Percentiles rank a stretch among this genome's conserved stretches.
Evolutionary conservation across 2,113 vertebrate genomes (phyloP).

Genomic region (Isurus oxyrinchus): DNA sequence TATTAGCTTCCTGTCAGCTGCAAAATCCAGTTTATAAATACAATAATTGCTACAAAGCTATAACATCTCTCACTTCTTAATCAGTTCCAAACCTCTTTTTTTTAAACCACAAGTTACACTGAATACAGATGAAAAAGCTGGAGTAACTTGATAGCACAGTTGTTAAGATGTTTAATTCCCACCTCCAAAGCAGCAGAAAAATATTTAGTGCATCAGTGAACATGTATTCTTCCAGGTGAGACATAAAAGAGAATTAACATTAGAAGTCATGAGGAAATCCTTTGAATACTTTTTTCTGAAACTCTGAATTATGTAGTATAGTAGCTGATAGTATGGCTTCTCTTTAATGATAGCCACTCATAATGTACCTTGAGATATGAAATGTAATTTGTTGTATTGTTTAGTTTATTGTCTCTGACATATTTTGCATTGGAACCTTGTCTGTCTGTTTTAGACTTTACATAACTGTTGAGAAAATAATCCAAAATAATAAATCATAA

Average conservation of each 20-base stretch:
- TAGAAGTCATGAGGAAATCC: constrained; percentile 18
- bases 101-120: neutral
- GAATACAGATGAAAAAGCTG: constrained; percentile 8
- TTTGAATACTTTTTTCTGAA: constrained; percentile 5
- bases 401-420: neutral
- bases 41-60: constrained; percentile 30
- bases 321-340: neutral
- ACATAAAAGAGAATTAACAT: constrained; percentile 21
- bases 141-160: neutral
- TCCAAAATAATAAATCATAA: constrained; percentile 1
- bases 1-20: constrained; percentile 23
- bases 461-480: neutral
- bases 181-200: constrained; percentile 23
- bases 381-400: neutral
- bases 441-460: neutral
- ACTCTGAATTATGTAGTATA: neutral
- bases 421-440: neutral
- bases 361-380: neutral
- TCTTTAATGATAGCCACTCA: constrained; percentile 15
- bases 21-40: constrained; percentile 14
- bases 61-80: constrained; percentile 26
- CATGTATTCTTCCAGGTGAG: neutral
- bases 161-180: constrained; percentile 34
- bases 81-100: neutral
- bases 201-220: neutral